A percentile compares a stretch with the other conserved stretches of the same genome.
phyloP scores from a whole-genome alignment of 2,797 vertebrate genomes.

The Masticophis lateralis region DNA sequence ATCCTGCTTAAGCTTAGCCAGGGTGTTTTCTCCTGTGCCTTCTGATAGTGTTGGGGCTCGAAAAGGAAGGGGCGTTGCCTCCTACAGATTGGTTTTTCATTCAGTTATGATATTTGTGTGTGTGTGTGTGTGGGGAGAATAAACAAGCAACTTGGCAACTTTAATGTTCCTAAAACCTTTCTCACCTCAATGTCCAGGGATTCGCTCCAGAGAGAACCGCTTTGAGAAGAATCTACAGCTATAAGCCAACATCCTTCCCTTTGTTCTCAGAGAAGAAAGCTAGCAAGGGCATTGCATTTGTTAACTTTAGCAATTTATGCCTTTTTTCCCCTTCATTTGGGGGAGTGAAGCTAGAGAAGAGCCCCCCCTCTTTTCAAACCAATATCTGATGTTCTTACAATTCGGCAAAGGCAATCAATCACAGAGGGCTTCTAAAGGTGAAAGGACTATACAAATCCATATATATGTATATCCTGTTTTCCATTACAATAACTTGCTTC shows the following conservation, averaged over 20 bases:
- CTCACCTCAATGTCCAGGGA: background rate
- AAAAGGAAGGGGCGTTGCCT: background rate
- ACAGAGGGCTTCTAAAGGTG: slow-evolving; percentile 28
- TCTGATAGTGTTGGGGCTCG: background rate
- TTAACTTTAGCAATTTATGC: fast-evolving
- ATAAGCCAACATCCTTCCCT: background rate
- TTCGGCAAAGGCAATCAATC: slow-evolving; percentile 44
- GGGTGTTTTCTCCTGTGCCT: background rate
- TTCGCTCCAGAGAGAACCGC: background rate
- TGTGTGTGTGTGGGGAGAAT: no score
- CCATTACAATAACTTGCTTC: slow-evolving; percentile 52
- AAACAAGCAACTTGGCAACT: background rate
- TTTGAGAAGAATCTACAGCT: background rate
- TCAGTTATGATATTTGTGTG: background rate
- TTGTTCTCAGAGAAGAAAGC: background rate
- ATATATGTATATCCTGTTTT: slow-evolving; percentile 64
- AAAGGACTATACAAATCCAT: slow-evolving; percentile 43
- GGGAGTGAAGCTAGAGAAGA: background rate
- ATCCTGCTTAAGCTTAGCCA: background rate
- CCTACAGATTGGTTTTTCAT: background rate
- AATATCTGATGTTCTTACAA: background rate
- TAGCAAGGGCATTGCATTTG: background rate
- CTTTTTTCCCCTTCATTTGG: background rate
- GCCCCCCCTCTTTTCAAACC: background rate
- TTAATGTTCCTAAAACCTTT: background rate